Conservation (phyloP, 2,113 vertebrate genomes). For the Brachirus orientalis region DNA sequence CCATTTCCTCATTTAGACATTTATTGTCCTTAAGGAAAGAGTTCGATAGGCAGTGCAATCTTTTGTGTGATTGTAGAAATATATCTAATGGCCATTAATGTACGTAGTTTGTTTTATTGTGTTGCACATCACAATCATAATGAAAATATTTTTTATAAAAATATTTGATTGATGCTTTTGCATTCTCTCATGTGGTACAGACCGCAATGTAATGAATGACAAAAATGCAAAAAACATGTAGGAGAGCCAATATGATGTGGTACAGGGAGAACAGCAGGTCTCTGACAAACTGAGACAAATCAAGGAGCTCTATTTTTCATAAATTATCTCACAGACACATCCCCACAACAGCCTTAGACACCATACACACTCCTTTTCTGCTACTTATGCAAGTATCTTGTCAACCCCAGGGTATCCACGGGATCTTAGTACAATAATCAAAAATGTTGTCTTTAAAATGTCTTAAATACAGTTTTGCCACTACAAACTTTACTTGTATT, state of each 20-base stretch:
- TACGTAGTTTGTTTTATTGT: background rate
- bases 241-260: too few relatives aligned
- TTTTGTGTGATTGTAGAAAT: background rate
- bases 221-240: too few relatives aligned
- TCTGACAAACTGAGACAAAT: background rate
- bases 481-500: too few relatives aligned
- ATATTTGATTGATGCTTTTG: background rate
- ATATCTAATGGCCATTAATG: background rate
- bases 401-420: too few relatives aligned
- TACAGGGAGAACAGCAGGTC: background rate
- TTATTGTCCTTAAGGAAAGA: too few relatives aligned
- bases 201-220: background rate
- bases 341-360: background rate
- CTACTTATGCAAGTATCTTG: background rate
- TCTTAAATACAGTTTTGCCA: too few relatives aligned
- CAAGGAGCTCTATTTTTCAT: background rate
- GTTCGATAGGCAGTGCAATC: background rate
- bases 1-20: too few relatives aligned
- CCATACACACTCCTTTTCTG: background rate
- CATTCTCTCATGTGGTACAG: background rate
- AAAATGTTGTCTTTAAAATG: too few relatives aligned
- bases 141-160: background rate
- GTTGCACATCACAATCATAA: background rate
- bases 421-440: too few relatives aligned
- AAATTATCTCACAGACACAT: background rate